Evolutionary conservation across 2,113 vertebrate species (phyloP).

Genomic region (Tauraco erythrolophus): DNA sequence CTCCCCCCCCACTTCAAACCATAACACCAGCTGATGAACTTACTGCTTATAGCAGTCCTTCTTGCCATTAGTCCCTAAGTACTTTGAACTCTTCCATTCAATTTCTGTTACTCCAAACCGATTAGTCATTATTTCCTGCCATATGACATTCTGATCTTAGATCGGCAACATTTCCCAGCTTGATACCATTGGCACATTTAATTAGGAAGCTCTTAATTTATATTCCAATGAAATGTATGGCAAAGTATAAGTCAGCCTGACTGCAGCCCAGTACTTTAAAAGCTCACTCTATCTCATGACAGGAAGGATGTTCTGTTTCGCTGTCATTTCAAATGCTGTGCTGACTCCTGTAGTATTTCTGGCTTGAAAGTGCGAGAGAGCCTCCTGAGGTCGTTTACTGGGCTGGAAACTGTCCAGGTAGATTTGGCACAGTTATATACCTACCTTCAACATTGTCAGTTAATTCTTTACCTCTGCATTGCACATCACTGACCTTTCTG

Average conservation of each 20-base stretch:
- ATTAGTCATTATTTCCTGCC: constrained; percentile 10
- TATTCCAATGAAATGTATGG: neutral
- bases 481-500: neutral
- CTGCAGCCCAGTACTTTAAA: neutral
- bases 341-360: constrained; percentile 4
- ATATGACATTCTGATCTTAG: neutral
- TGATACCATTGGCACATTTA: neutral
- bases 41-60: neutral
- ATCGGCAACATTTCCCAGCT: neutral
- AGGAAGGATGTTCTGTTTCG: neutral
- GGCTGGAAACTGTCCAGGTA: neutral
- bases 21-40: no score
- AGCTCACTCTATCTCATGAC: neutral
- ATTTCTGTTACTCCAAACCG: neutral
- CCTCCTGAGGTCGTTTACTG: neutral
- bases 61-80: neutral
- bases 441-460: neutral
- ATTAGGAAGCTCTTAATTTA: constrained; percentile 37
- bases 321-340: neutral
- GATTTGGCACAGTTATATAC: neutral
- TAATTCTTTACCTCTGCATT: constrained; percentile 6
- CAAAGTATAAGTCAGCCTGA: neutral
- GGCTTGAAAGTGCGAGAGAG: neutral
- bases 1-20: no score
- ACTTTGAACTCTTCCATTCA: neutral